Conservation (phyloP, 2,113 vertebrate genomes). For the Cettia cetti region DNA sequence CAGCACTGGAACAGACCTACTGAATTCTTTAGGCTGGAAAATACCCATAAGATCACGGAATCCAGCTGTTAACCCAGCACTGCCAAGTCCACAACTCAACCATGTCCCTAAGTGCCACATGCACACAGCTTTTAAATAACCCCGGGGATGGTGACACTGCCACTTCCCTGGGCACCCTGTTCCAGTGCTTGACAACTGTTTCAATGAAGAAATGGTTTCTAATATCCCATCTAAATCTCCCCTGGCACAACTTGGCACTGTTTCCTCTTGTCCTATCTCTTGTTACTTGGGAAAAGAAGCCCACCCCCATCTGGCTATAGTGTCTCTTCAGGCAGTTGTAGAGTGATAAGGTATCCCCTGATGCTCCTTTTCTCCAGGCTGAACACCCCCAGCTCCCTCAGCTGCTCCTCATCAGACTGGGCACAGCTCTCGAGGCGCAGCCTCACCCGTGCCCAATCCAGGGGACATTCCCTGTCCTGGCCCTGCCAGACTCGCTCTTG, state of each 20-base stretch:
- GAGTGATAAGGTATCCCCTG: fast-evolving
- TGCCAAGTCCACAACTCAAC: background rate
- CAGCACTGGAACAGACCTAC: background rate
- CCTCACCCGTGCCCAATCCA: fast-evolving
- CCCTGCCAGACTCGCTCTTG: fast-evolving
- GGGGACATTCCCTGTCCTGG: fast-evolving
- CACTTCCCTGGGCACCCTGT: background rate
- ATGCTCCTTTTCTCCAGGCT: background rate
- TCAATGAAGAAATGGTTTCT: background rate
- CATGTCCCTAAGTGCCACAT: background rate
- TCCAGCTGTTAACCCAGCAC: background rate
- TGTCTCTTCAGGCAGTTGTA: background rate
- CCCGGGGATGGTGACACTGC: background rate
- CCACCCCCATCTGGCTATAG: fast-evolving
- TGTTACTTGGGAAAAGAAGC: background rate
- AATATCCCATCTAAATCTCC: background rate
- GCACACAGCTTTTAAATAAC: background rate
- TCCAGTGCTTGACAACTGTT: background rate
- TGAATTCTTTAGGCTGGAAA: background rate
- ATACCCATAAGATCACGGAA: background rate
- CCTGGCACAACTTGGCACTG: background rate
- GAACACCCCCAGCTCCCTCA: background rate
- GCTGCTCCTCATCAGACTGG: fast-evolving
- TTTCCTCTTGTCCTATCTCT: background rate
- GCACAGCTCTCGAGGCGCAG: fast-evolving